phyloP scores from a whole-genome alignment of 1,140 invertebrate species.

The Aphidius gifuensis region DNA sequence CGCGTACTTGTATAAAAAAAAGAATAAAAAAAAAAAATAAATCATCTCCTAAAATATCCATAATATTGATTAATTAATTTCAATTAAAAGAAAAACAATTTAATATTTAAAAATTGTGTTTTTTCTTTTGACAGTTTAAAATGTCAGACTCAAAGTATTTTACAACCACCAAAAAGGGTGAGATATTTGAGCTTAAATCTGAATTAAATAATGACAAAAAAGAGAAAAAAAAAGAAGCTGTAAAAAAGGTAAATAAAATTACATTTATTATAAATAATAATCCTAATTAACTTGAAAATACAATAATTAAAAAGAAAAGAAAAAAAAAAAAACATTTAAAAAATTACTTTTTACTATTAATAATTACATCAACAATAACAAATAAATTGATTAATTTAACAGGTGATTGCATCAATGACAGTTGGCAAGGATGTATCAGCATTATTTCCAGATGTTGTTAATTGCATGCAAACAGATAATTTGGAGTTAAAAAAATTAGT shows the following conservation, averaged over 20 bases:
- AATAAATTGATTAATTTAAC: conserved; percentile 7
- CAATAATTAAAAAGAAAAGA: conserved; percentile 1
- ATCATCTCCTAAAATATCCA: too few species aligned
- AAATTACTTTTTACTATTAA: conserved; percentile 15
- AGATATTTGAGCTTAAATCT: conserved; percentile 98
- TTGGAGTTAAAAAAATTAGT: conserved; percentile 99
- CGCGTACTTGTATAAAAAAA: too few species aligned
- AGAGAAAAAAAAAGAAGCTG: conserved; percentile 99
- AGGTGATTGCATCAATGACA: conserved; percentile 99
- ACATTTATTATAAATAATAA: neutral
- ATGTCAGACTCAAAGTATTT: conserved; percentile 99
- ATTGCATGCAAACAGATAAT: conserved; percentile 99
- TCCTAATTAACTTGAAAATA: conserved; percentile 5
- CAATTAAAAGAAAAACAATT: conserved; percentile 7
- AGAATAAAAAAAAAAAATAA: too few species aligned
- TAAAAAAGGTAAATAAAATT: conserved; percentile 80
- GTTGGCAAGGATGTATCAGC: conserved; percentile 96
- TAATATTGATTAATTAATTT: neutral
- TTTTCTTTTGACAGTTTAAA: conserved; percentile 39
- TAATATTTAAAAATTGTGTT: conserved; percentile 11
- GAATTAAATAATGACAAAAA: conserved; percentile 99
- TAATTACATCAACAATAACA: conserved; percentile 5
- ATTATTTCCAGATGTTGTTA: conserved; percentile 98
- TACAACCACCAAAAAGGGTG: conserved; percentile 99
- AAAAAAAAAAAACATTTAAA: conserved; percentile 1